Base-by-base conservation (phyloP, 2,797 vertebrate species). In the Otolemur crassicaudatus region DNA sequence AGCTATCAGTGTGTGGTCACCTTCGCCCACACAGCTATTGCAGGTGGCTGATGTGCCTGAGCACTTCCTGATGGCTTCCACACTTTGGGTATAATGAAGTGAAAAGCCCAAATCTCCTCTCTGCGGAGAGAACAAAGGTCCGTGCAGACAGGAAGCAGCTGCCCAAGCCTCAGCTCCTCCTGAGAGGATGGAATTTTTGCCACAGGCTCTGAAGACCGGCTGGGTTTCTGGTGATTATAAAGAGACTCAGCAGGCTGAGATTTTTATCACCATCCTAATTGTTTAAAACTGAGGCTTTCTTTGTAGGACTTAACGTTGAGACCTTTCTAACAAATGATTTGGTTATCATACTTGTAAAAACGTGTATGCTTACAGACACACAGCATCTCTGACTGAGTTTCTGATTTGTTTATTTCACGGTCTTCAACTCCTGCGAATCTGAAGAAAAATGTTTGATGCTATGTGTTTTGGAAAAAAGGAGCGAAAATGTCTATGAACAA, bases 401-500 rank as follows among this genome's bases (percentile, higher is more conserved):
- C 89, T 94, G n/a, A 25, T 11, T 58, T 73, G 49, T 63, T 94
- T 87, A 87, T 90, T 94, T 84, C 11, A 4, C 31, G n/a, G 4
- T 81, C 1, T 77, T 94, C 34, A 67, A 25, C 6, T 37, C n/a
- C 37, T 11, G 16, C 79, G 46, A 69, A 53, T 40, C 17, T 88
- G 23, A 86, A 85, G 60, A 67, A 77, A 80, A 69, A 53, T 76
- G 53, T 56, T 72, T 81, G 49, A 43, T 14, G 31, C 12, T 27
- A 19, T 37, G 13, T 22, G 49, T 93, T 93, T 85, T 34, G 27
- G 83, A 73, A 87, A 63, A 40, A 81, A 73, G 60, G 10, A 90
- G 61, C 17, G n/a, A 37, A 14, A 63, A 92, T 90, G 5, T 96
- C 93, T 94, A 61, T 92, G 70, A 90, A 89, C 63, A 97, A 46